A percentile compares a stretch with the other conserved stretches of the same genome.
phyloP scores from a whole-genome alignment of 2,888 invertebrate genomes.

The Endomychus coccineus region DNA sequence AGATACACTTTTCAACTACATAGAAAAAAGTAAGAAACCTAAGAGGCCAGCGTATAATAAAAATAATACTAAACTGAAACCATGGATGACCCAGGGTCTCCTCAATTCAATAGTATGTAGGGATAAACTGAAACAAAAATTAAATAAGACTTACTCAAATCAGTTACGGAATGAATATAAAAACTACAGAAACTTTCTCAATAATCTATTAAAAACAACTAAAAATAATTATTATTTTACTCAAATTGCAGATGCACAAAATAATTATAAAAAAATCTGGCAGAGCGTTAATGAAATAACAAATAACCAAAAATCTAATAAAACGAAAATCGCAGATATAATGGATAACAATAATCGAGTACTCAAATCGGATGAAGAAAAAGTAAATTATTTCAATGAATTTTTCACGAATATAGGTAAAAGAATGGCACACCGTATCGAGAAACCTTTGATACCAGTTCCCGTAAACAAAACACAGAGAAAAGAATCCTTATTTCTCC shows the following conservation, averaged over 20 bases:
- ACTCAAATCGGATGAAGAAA: too few species aligned
- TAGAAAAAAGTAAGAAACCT: conserved; percentile 1
- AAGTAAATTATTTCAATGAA: too few species aligned
- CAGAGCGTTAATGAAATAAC: conserved; percentile 3
- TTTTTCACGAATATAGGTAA: too few species aligned
- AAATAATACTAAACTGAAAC: conserved; percentile 1
- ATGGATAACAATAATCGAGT: too few species aligned
- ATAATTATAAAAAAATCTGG: conserved; percentile 2
- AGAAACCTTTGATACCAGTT: too few species aligned
- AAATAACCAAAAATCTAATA: too few species aligned
- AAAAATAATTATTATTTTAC: conserved; percentile 5
- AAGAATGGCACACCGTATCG: too few species aligned
- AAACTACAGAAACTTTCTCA: conserved; percentile 4
- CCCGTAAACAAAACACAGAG: too few species aligned
- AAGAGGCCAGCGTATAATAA: background rate
- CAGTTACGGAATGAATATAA: conserved; percentile 5
- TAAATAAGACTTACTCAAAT: background rate
- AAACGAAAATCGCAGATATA: too few species aligned
- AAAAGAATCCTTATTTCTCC: too few species aligned
- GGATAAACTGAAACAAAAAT: conserved; percentile 4
- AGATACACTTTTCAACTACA: background rate
- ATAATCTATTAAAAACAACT: conserved; percentile 1
- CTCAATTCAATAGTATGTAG: conserved; percentile 1
- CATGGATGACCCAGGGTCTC: conserved; percentile 4
- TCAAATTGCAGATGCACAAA: background rate